These are phyloP conservation scores for Ptilodon capucinus DNA, from an alignment of 2,888 invertebrate species.

Conservation along the genomic window DNA sequence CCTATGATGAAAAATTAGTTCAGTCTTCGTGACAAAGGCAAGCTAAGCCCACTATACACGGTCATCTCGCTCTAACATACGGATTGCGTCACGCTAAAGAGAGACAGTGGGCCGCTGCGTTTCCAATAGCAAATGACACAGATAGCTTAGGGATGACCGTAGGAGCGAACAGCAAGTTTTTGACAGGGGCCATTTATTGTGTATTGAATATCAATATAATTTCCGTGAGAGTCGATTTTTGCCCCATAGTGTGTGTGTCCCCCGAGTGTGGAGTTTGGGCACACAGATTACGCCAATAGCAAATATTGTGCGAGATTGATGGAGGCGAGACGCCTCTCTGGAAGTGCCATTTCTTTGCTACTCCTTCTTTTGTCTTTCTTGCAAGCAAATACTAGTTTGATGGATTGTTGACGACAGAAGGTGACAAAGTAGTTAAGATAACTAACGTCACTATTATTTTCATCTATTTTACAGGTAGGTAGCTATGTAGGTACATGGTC, in stretches of 20 bases:
- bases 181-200: constrained; percentile 82
- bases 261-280: constrained; percentile 71
- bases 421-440: constrained; percentile 22
- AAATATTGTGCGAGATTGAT: constrained; percentile 78
- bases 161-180: constrained; percentile 83
- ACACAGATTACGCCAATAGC: constrained; percentile 78
- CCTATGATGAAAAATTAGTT: constrained; percentile 84
- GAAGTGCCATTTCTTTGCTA: constrained; percentile 52
- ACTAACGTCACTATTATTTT: constrained; percentile 17
- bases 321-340: constrained; percentile 52
- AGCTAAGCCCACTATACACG: constrained; percentile 74
- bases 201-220: constrained; percentile 84
- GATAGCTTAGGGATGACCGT: constrained; percentile 83
- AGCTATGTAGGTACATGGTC: too few species aligned
- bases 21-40: constrained; percentile 80
- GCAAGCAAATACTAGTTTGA: constrained; percentile 30
- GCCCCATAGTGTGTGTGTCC: constrained; percentile 71
- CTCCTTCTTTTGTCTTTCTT: constrained; percentile 54
- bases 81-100: constrained; percentile 41
- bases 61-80: constrained; percentile 63
- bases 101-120: constrained; percentile 61
- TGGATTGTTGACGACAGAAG: constrained; percentile 24
- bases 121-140: constrained; percentile 81
- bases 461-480: constrained; percentile 7
- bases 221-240: constrained; percentile 81